Evolutionary conservation across 1,140 invertebrate species (phyloP).

Genomic region (Lethocerus indicus): DNA sequence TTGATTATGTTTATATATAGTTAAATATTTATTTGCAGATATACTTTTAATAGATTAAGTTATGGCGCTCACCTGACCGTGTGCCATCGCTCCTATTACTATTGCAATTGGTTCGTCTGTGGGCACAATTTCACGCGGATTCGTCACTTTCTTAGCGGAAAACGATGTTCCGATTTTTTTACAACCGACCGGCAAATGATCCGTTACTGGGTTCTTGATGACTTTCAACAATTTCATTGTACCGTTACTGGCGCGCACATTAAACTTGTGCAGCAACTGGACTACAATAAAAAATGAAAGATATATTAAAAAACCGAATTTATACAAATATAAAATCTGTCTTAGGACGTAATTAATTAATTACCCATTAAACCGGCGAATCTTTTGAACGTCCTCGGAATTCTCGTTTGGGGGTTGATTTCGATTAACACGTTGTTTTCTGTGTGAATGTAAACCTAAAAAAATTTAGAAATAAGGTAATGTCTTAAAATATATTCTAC

Average conservation of each 20-base stretch:
- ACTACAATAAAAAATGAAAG: conserved; percentile 42
- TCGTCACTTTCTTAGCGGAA: conserved; percentile 56
- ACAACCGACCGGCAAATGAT: conserved; percentile 91
- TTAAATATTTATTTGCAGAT: not conserved
- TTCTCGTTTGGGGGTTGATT: conserved; percentile 95
- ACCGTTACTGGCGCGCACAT: conserved; percentile 74
- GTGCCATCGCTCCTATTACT: conserved; percentile 92
- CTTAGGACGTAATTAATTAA: not conserved
- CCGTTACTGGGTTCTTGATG: conserved; percentile 91
- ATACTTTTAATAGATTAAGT: not conserved
- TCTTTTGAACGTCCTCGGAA: conserved; percentile 94
- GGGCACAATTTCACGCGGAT: conserved; percentile 67
- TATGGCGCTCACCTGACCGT: conserved; percentile 54
- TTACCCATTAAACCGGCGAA: conserved; percentile 96
- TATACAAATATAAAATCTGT: not conserved
- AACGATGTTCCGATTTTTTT: conserved; percentile 84
- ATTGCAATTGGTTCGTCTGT: conserved; percentile 69
- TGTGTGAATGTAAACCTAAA: conserved; percentile 80
- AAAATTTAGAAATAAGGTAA: too few relatives aligned
- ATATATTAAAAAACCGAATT: not conserved
- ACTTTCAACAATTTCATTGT: conserved; percentile 88
- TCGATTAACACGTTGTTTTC: conserved; percentile 95
- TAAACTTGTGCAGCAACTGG: conserved; percentile 89
- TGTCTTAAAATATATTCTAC: not conserved
- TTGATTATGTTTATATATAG: not conserved